These are phyloP conservation scores for Ia io DNA, from an alignment of 2,113 vertebrate species.

Conservation along the genomic window DNA sequence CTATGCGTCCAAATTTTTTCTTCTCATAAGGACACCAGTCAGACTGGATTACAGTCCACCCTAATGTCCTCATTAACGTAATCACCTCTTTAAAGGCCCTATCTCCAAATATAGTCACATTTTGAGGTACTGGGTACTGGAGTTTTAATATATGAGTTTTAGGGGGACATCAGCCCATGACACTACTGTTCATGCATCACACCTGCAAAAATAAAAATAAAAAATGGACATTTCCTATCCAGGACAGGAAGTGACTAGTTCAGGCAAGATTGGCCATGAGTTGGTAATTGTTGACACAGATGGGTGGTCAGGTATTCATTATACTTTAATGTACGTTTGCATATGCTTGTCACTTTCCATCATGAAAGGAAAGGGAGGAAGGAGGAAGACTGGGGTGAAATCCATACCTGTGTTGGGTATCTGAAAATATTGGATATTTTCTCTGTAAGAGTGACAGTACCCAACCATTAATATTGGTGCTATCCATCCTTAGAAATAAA, in stretches of 20 bases:
- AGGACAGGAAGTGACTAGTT: background rate
- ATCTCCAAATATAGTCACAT: background rate
- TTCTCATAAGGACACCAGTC: background rate
- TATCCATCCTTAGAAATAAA: background rate
- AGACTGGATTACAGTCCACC: background rate
- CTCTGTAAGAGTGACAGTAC: background rate
- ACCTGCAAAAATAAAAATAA: background rate
- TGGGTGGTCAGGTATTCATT: rapidly evolving
- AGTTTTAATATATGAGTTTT: background rate
- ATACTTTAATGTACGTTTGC: background rate
- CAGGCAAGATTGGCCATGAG: background rate
- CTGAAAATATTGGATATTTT: background rate
- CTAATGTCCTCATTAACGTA: background rate
- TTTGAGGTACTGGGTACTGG: background rate
- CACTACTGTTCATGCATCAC: background rate
- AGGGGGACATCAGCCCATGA: background rate
- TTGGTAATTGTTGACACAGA: background rate
- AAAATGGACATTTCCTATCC: background rate
- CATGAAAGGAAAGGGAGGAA: background rate
- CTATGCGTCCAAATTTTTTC: background rate
- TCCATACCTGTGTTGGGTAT: background rate
- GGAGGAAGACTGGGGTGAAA: background rate
- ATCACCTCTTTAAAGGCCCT: background rate
- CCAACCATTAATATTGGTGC: background rate
- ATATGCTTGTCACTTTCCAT: background rate